These are phyloP conservation scores for Tortrix viridana DNA, from an alignment of 2,888 invertebrate species.

Conservation along the genomic window DNA sequence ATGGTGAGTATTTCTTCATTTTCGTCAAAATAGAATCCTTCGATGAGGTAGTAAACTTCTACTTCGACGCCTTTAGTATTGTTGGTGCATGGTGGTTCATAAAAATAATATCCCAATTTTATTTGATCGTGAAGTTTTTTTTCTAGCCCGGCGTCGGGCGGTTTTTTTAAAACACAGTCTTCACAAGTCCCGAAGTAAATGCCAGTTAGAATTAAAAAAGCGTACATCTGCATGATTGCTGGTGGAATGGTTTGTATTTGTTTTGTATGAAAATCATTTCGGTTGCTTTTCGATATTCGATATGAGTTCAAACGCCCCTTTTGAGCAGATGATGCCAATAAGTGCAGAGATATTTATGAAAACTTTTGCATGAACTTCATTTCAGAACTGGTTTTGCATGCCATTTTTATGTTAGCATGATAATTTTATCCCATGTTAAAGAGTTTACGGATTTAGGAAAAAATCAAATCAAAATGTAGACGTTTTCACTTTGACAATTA, in stretches of 20 bases:
- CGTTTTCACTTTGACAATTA: no score
- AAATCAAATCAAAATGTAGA: no score
- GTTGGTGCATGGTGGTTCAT: neutral
- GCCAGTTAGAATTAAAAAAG: neutral
- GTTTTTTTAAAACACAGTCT: slow-evolving; percentile 14
- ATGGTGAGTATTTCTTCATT: slow-evolving; percentile 15
- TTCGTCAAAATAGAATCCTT: neutral
- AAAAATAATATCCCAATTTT: neutral
- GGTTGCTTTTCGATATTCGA: no score
- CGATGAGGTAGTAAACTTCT: neutral
- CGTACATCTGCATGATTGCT: slow-evolving; percentile 13
- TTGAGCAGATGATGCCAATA: neutral
- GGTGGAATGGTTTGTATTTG: slow-evolving; percentile 5
- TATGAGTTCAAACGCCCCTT: slow-evolving; percentile 20
- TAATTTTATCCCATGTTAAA: no score
- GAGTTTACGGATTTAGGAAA: no score
- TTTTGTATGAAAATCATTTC: no score
- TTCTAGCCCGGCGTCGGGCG: slow-evolving; percentile 1
- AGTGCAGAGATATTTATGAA: neutral
- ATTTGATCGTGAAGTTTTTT: neutral
- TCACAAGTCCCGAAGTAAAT: slow-evolving; percentile 6
- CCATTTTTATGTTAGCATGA: no score
- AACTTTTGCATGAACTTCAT: no score
- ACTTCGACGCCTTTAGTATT: slow-evolving; percentile 13
- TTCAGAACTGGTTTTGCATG: no score